These are phyloP conservation scores for Burhinus bistriatus DNA, from an alignment of 2,113 vertebrate genomes.

Conservation along the genomic window DNA sequence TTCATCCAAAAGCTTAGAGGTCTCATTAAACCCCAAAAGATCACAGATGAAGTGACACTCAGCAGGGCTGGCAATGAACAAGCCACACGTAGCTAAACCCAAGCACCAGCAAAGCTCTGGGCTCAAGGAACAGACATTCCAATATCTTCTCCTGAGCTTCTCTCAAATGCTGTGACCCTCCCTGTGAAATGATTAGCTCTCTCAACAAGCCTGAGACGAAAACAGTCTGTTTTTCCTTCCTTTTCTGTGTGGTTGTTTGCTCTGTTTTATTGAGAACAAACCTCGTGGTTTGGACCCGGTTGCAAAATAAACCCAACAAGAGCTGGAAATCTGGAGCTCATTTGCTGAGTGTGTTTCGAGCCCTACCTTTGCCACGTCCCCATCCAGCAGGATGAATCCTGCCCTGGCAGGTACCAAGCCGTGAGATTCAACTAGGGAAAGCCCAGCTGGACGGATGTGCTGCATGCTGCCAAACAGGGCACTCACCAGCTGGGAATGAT, in stretches of 20 bases:
- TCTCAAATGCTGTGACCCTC: neutral
- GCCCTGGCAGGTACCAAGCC: neutral
- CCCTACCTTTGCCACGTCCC: neutral
- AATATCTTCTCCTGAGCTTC: neutral
- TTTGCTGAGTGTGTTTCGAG: fast-evolving
- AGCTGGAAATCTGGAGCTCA: neutral
- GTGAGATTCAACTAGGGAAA: neutral
- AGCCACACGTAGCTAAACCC: neutral
- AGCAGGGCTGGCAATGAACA: neutral
- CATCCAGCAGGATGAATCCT: neutral
- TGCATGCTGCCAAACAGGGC: neutral
- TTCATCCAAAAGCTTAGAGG: neutral
- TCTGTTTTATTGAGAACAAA: neutral
- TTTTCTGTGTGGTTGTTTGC: neutral
- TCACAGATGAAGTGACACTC: neutral
- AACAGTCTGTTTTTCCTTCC: neutral
- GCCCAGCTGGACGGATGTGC: neutral
- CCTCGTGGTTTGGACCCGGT: fast-evolving
- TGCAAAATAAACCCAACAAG: neutral
- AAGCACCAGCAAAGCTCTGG: neutral
- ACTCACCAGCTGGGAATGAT: neutral
- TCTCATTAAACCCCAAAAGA: neutral
- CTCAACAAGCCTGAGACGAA: neutral
- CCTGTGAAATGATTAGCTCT: neutral
- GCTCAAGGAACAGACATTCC: neutral